Evolutionary conservation across 1,140 invertebrate species (phyloP).

Genomic region (Pachyrhynchus sulphureomaculatus): DNA sequence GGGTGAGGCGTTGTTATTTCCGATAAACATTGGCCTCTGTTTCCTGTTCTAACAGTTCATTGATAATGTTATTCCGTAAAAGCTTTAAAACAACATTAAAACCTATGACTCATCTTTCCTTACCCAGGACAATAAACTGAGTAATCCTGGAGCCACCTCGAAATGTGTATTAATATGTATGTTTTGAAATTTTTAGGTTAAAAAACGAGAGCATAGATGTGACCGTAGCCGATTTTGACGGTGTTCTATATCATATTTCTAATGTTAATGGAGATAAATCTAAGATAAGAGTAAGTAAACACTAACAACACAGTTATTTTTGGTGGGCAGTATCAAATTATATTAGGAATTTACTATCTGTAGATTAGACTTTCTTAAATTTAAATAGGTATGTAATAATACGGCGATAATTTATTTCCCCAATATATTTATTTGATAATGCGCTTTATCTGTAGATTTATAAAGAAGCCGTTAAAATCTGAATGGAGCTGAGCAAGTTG

Average conservation of each 20-base stretch:
- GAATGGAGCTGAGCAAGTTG: no score
- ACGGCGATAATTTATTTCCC: no score
- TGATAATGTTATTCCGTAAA: not conserved
- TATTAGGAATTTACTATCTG: no score
- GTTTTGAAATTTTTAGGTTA: slow-evolving; percentile 65
- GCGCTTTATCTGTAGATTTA: no score
- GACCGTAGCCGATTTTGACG: slow-evolving; percentile 96
- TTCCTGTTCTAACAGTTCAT: slow-evolving; percentile 22
- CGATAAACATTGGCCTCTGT: slow-evolving; percentile 18
- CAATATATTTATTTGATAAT: no score
- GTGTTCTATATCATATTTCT: slow-evolving; percentile 97
- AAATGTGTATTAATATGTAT: not conserved
- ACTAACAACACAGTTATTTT: not conserved
- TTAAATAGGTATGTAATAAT: no score
- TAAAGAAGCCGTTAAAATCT: no score
- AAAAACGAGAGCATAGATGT: slow-evolving; percentile 96
- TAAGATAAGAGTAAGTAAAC: slow-evolving; percentile 81
- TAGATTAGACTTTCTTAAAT: no score
- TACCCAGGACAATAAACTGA: not conserved
- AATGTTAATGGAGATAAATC: slow-evolving; percentile 95
- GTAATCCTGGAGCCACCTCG: not conserved
- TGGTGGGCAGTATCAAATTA: not conserved
- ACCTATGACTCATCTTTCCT: slow-evolving; percentile 13
- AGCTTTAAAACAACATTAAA: not conserved
- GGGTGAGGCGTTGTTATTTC: slow-evolving; percentile 34